A percentile compares a stretch with the other conserved stretches of the same genome.
Evolutionary conservation across 2,888 invertebrate genomes (phyloP).

Genomic region (Sarcophaga variegata): DNA sequence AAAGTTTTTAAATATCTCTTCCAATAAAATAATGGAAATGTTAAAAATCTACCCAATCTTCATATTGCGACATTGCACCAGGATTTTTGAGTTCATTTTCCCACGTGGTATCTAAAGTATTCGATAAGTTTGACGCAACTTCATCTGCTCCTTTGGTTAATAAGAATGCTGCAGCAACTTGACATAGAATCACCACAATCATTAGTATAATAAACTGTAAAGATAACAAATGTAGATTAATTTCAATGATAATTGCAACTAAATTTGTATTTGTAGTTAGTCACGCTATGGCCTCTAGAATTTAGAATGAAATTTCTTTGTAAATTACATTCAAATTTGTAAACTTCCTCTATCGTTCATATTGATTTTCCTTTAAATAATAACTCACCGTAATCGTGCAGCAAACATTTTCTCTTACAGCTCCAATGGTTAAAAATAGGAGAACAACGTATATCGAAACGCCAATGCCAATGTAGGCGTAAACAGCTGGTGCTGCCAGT

Average conservation of each 20-base stretch:
- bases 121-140: conserved; percentile 74
- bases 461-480: conserved; percentile 74
- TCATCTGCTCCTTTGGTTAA: conserved; percentile 62
- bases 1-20: background rate
- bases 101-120: conserved; percentile 79
- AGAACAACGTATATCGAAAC: conserved; percentile 83
- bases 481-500: conserved; percentile 68
- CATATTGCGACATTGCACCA: conserved; percentile 78
- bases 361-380: background rate
- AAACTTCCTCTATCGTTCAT: background rate
- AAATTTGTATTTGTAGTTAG: too few species aligned
- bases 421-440: conserved; percentile 94
- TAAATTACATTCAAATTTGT: background rate
- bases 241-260: too few species aligned
- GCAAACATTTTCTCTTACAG: conserved; percentile 92
- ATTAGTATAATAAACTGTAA: conserved; percentile 75
- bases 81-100: conserved; percentile 80
- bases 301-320: background rate
- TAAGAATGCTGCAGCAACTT: conserved; percentile 69
- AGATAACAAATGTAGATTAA: background rate
- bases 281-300: too few species aligned
- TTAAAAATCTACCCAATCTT: conserved; percentile 76
- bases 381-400: conserved; percentile 90
- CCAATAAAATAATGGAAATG: background rate
- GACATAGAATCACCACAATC: conserved; percentile 73